Evolutionary conservation across 2,797 vertebrate genomes (phyloP).

Genomic region (Megalops cyprinoides): DNA sequence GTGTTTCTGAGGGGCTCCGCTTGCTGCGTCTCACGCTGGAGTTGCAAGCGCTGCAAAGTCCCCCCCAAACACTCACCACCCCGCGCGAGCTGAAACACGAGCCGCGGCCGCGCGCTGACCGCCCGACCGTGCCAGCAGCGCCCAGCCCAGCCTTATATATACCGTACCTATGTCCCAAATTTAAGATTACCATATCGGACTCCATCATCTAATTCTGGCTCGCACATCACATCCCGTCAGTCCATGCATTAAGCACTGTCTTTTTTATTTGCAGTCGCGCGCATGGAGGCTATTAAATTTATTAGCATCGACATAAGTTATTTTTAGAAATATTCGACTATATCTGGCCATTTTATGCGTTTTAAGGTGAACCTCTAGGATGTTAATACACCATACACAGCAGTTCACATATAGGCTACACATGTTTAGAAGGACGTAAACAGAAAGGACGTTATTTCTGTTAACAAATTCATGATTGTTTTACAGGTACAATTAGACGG

Average conservation of each 20-base stretch:
- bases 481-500: too few species aligned
- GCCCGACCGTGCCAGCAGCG: constrained; percentile 35
- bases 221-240: constrained; percentile 56
- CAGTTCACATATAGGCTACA: too few species aligned
- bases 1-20: constrained; percentile 49
- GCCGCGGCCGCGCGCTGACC: constrained; percentile 43
- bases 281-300: neutral
- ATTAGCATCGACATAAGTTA: constrained; percentile 1
- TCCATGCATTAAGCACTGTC: neutral
- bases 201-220: constrained; percentile 73
- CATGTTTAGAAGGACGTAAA: too few species aligned
- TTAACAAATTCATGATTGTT: too few species aligned
- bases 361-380: neutral
- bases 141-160: constrained; percentile 73
- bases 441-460: too few species aligned
- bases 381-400: too few species aligned
- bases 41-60: constrained; percentile 67
- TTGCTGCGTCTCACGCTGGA: constrained; percentile 54
- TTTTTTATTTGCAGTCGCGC: neutral
- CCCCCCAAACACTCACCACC: constrained; percentile 28
- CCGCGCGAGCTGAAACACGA: constrained; percentile 66
- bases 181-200: constrained; percentile 63
- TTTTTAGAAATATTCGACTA: neutral
- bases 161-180: constrained; percentile 59
- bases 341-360: neutral